Conservation (phyloP, 2,888 invertebrate genomes). For the Cephus rjabovi region DNA sequence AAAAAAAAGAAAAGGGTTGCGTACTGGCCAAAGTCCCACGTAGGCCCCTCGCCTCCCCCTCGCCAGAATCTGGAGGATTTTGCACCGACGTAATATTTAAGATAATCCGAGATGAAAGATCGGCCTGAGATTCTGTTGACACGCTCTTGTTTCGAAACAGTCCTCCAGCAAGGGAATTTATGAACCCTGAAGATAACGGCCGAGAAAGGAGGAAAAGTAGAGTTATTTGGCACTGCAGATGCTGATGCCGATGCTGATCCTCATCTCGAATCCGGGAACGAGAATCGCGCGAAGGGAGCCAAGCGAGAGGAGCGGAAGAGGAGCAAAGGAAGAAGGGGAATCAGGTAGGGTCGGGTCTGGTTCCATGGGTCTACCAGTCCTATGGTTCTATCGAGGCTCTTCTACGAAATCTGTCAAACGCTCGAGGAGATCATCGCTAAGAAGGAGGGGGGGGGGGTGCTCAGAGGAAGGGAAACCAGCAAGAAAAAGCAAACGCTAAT, state of each 20-base stretch:
- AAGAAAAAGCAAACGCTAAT: too few relatives aligned
- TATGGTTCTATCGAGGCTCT: background rate
- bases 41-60: too few relatives aligned
- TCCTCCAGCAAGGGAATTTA: background rate
- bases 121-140: background rate
- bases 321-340: constrained; percentile 18
- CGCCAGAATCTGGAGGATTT: too few relatives aligned
- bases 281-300: background rate
- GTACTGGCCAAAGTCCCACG: too few relatives aligned
- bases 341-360: constrained; percentile 8
- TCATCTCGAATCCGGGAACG: background rate
- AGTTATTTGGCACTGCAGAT: background rate
- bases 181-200: background rate
- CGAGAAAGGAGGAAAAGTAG: background rate
- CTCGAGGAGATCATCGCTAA: too few relatives aligned
- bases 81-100: constrained; percentile 43
- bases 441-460: too few relatives aligned
- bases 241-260: background rate
- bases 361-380: background rate
- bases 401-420: background rate
- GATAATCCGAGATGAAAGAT: constrained; percentile 36
- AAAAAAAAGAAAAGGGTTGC: too few relatives aligned
- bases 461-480: too few relatives aligned
- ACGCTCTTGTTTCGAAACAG: background rate
- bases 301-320: constrained; percentile 1